Evolutionary conservation across 1,140 invertebrate species (phyloP).

Genomic region (Zaprionus ghesquierei): DNA sequence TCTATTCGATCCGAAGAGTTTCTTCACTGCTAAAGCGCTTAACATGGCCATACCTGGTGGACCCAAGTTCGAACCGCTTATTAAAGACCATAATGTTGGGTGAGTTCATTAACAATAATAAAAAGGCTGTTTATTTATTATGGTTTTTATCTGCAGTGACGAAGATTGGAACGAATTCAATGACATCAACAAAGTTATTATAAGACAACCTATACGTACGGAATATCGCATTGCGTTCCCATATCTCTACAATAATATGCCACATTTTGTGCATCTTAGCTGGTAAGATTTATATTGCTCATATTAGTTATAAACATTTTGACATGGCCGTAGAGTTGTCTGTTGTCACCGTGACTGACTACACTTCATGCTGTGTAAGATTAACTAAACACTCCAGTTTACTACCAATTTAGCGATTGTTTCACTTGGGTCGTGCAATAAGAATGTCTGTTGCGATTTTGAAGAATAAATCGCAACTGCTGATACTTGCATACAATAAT

Average conservation of each 20-base stretch:
- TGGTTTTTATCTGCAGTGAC: constrained; percentile 86
- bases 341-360: constrained; percentile 15
- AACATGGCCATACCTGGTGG: constrained; percentile 99
- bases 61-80: constrained; percentile 99
- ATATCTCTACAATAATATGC: constrained; percentile 99
- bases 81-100: constrained; percentile 98
- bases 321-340: constrained; percentile 57
- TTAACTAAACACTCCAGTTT: constrained; percentile 46
- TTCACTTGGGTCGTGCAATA: constrained; percentile 58
- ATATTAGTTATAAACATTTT: neutral
- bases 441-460: constrained; percentile 62
- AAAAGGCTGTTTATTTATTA: neutral
- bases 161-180: constrained; percentile 99
- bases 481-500: constrained; percentile 73
- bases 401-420: constrained; percentile 73
- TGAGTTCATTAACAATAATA: constrained; percentile 81
- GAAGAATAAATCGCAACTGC: constrained; percentile 56
- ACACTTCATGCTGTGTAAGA: constrained; percentile 61
- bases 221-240: constrained; percentile 99
- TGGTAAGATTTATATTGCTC: constrained; percentile 87
- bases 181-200: constrained; percentile 99
- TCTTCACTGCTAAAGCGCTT: constrained; percentile 99
- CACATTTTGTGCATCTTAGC: constrained; percentile 96
- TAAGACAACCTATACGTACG: constrained; percentile 98
- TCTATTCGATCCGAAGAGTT: constrained; percentile 99